phyloP scores from a whole-genome alignment of 2,113 vertebrate genomes.

The Nesogale talazaci region DNA sequence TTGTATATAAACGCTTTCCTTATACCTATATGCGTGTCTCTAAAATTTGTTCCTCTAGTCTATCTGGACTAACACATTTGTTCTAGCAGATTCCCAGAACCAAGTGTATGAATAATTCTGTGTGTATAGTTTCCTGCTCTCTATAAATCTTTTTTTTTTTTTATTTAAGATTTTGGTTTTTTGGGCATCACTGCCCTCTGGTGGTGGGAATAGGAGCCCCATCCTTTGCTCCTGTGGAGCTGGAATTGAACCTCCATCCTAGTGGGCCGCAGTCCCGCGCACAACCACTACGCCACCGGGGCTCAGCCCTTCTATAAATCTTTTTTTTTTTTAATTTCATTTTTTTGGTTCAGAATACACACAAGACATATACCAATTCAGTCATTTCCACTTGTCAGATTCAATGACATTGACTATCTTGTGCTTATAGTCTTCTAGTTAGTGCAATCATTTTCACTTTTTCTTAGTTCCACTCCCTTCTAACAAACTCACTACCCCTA shows the following conservation, averaged over 20 bases:
- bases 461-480: not conserved
- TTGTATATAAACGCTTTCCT: no score
- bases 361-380: not conserved
- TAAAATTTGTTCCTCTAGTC: no score
- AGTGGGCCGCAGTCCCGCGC: no score
- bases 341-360: not conserved
- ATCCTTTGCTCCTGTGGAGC: no score
- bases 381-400: not conserved
- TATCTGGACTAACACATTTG: no score
- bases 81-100: not conserved
- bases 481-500: not conserved
- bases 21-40: no score
- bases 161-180: no score
- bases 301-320: not conserved
- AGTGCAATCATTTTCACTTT: not conserved
- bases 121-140: not conserved
- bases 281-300: no score
- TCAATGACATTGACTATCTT: not conserved
- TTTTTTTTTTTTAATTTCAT: no score
- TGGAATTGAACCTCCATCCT: no score
- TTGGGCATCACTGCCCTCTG: no score
- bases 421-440: not conserved
- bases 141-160: not conserved
- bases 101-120: slow-evolving; percentile 24
- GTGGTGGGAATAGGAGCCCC: no score